Evolutionary conservation across 2,888 invertebrate species (phyloP).

Genomic region (Leistus spinibarbis): DNA sequence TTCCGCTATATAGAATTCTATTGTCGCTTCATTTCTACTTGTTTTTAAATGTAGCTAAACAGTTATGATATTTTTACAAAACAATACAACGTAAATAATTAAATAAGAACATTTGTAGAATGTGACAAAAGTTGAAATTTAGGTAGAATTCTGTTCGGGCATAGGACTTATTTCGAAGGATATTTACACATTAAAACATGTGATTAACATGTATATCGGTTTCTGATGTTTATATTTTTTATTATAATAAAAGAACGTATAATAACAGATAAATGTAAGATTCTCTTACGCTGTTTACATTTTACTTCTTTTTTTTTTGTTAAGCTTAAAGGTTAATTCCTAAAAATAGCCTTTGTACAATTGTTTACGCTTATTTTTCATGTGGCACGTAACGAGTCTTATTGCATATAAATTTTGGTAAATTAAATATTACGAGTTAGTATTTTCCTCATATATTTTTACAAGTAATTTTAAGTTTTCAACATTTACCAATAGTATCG

Average conservation of each 20-base stretch:
- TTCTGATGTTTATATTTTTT: neutral
- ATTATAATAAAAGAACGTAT: neutral
- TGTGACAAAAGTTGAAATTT: no score
- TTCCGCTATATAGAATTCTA: no score
- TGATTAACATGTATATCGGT: neutral
- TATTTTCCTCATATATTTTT: no score
- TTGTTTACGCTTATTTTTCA: neutral
- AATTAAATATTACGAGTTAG: neutral
- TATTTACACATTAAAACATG: slow-evolving; percentile 2
- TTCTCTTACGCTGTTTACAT: neutral
- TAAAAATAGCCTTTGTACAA: neutral
- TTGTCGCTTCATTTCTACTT: no score
- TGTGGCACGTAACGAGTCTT: neutral
- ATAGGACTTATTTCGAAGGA: no score
- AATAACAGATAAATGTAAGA: neutral
- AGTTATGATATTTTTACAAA: no score
- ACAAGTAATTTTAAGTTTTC: no score
- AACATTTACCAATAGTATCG: neutral
- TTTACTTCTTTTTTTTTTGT: no score
- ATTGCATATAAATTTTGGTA: neutral
- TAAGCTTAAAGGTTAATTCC: neutral
- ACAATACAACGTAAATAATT: no score
- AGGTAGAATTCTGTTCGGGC: no score
- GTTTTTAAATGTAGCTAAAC: no score
- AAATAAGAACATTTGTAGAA: no score